Conservation (phyloP, 1,140 invertebrate species). For the Alviniconcha marisindica region DNA sequence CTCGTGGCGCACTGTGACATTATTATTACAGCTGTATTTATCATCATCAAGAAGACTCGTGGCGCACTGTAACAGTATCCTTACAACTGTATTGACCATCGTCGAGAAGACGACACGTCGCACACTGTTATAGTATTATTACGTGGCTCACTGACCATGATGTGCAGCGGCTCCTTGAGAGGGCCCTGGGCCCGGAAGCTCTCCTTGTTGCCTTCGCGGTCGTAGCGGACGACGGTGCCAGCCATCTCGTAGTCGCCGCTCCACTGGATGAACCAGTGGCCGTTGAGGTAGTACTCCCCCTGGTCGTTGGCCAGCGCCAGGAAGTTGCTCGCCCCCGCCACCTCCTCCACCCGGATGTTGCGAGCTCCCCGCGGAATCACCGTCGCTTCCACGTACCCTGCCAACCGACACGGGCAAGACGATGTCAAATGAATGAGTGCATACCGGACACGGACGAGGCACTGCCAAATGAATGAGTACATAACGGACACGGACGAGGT, state of each 20-base stretch:
- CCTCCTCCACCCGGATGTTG: conserved; percentile 89
- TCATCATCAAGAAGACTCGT: no score
- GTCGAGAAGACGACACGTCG: no score
- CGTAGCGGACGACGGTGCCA: conserved; percentile 88
- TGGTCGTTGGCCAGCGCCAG: conserved; percentile 85
- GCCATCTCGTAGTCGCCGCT: conserved; percentile 88
- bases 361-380: conserved; percentile 87
- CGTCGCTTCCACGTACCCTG: conserved; percentile 82
- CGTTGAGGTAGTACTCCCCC: conserved; percentile 88
- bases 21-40: no score
- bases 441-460: no score
- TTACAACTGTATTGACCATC: no score
- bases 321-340: conserved; percentile 88
- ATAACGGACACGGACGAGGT: no score
- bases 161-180: conserved; percentile 86
- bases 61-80: no score
- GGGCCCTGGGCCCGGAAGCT: conserved; percentile 89
- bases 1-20: no score
- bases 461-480: no score
- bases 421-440: no score
- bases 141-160: conserved; percentile 89
- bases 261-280: conserved; percentile 89
- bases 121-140: no score
- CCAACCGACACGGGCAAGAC: not conserved
- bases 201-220: conserved; percentile 88